Conservation (phyloP, 92 coral and sea anemone species). For the Zoanthus sansibaricus region DNA sequence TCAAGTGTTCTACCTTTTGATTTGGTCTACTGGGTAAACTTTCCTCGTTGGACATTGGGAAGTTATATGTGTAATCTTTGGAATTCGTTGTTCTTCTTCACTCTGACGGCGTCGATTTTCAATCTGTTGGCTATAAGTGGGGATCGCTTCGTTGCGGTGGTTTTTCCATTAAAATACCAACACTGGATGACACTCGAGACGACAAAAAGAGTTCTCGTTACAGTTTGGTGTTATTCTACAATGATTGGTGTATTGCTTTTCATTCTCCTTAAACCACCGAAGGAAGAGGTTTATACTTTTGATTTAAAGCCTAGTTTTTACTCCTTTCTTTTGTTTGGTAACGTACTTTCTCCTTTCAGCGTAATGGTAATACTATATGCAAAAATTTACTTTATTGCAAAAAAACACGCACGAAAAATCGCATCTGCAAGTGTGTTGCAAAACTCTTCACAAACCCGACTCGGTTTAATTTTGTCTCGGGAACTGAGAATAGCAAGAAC, state of each 20-base stretch:
- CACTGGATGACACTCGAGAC: slow-evolving; percentile 56
- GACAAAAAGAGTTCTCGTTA: slow-evolving; percentile 60
- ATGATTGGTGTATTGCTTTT: slow-evolving; percentile 64
- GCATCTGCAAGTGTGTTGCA: slow-evolving; percentile 48
- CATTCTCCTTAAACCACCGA: slow-evolving; percentile 74
- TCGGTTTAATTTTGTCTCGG: slow-evolving; percentile 69
- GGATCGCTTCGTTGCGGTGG: slow-evolving; percentile 91
- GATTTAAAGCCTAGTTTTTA: slow-evolving; percentile 70
- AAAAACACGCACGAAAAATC: slow-evolving; percentile 75
- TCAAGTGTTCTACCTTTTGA: slow-evolving; percentile 77
- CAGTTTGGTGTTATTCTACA: slow-evolving; percentile 79
- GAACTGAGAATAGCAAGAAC: slow-evolving; percentile 82
- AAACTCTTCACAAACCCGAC: slow-evolving; percentile 30
- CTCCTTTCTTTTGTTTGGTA: slow-evolving; percentile 75
- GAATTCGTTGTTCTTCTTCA: slow-evolving; percentile 81
- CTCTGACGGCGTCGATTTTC: slow-evolving; percentile 80
- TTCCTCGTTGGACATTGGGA: slow-evolving; percentile 83
- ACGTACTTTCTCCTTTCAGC: slow-evolving; percentile 74
- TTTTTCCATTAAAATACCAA: slow-evolving; percentile 85
- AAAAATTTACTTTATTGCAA: slow-evolving; percentile 81
- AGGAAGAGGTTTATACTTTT: slow-evolving; percentile 66
- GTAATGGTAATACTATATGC: slow-evolving; percentile 74
- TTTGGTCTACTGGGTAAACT: slow-evolving; percentile 75
- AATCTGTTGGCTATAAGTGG: slow-evolving; percentile 80
- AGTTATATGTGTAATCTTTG: slow-evolving; percentile 78